Percentiles rank a stretch among this genome's conserved stretches.
Evolutionary conservation across 2,888 invertebrate genomes (phyloP).

Genomic region (Macrosoma leucophasiata): DNA sequence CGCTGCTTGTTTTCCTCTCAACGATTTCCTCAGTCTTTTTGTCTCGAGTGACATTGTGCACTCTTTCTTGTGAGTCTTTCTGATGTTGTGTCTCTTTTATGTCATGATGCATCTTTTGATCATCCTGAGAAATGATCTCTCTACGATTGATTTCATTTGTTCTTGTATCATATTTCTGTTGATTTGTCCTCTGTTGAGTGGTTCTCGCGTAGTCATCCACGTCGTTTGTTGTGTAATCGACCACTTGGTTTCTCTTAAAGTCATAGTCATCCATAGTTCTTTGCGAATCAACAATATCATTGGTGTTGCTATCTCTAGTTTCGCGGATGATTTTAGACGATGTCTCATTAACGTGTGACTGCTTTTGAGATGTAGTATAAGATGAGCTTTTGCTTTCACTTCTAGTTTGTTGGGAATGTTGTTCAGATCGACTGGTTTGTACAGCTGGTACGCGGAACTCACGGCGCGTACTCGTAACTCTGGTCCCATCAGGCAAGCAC

Average conservation of each 20-base stretch:
- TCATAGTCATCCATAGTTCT: slow-evolving; percentile 51
- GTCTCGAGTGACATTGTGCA: slow-evolving; percentile 35
- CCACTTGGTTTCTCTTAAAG: slow-evolving; percentile 25
- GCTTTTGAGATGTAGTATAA: slow-evolving; percentile 40
- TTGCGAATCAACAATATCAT: slow-evolving; percentile 54
- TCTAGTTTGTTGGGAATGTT: slow-evolving; percentile 41
- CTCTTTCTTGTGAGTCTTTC: slow-evolving; percentile 35
- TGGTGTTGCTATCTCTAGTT: slow-evolving; percentile 32
- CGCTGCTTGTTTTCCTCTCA: slow-evolving; percentile 46
- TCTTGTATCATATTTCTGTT: slow-evolving; percentile 28
- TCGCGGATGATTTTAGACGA: slow-evolving; percentile 40
- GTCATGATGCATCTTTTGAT: slow-evolving; percentile 27
- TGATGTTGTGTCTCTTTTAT: slow-evolving; percentile 33
- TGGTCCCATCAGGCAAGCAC: slow-evolving; percentile 79
- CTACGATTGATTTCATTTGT: slow-evolving; percentile 30
- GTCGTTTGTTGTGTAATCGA: slow-evolving; percentile 14
- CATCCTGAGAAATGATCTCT: slow-evolving; percentile 26
- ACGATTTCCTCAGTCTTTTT: slow-evolving; percentile 41
- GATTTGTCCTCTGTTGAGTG: slow-evolving; percentile 21
- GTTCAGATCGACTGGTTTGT: slow-evolving; percentile 50
- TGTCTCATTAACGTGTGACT: slow-evolving; percentile 40
- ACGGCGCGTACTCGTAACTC: slow-evolving; percentile 80
- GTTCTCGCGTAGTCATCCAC: slow-evolving; percentile 21
- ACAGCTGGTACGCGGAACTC: slow-evolving; percentile 71
- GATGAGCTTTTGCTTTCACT: slow-evolving; percentile 44